phyloP scores from a whole-genome alignment of 2,113 vertebrate species.

The Corydoras maculifer region DNA sequence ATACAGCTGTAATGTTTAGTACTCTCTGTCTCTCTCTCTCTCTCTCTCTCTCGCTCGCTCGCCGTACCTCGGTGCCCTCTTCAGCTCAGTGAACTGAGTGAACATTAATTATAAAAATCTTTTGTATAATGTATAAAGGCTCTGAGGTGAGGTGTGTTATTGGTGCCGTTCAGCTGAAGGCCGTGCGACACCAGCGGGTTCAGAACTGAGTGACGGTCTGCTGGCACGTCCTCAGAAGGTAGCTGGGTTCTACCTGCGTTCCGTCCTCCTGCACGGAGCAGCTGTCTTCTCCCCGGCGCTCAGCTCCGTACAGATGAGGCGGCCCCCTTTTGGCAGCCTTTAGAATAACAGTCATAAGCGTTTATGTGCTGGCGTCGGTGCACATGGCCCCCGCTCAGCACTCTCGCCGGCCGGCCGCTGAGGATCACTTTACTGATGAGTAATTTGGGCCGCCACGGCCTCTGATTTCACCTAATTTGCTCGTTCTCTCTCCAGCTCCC shows the following conservation, averaged over 20 bases:
- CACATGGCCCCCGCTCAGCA: conserved; percentile 64
- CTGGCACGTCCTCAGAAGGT: background rate
- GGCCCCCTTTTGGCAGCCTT: conserved; percentile 48
- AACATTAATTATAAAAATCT: conserved; percentile 51
- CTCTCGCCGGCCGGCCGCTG: conserved; percentile 38
- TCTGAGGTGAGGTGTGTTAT: too few relatives aligned
- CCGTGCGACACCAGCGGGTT: background rate
- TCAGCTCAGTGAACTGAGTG: too few relatives aligned
- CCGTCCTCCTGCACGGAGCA: background rate
- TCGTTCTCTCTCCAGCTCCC: conserved; percentile 14
- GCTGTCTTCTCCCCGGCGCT: conserved; percentile 38
- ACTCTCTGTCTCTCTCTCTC: too few relatives aligned
- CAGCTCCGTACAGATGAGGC: conserved; percentile 44
- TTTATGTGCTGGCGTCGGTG: conserved; percentile 52
- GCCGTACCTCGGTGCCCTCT: too few relatives aligned
- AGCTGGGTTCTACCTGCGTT: background rate
- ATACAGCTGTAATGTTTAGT: too few relatives aligned
- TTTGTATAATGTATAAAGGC: conserved; percentile 35
- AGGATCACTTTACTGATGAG: conserved; percentile 60
- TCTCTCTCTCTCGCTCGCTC: too few relatives aligned
- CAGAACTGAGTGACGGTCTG: background rate
- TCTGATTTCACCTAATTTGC: conserved; percentile 23
- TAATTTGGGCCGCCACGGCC: conserved; percentile 54
- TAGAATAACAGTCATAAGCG: conserved; percentile 61
- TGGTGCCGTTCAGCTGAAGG: too few relatives aligned